phyloP scores from a whole-genome alignment of 2,113 vertebrate genomes.

The Tichodroma muraria region DNA sequence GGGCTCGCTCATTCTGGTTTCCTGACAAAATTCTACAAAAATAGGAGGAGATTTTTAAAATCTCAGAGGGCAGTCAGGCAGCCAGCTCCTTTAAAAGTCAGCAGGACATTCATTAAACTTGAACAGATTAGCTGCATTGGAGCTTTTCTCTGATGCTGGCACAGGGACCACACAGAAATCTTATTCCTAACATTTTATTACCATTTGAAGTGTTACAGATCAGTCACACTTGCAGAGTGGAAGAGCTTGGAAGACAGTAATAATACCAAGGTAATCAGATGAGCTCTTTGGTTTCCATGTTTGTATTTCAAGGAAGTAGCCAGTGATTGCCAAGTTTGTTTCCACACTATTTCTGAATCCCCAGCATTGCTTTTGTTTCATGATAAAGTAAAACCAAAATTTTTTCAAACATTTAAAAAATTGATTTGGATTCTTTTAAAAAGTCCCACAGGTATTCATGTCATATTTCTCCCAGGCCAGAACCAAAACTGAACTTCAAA shows the following conservation, averaged over 20 bases:
- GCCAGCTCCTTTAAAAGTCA: slow-evolving; percentile 33
- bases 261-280: not conserved
- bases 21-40: slow-evolving; percentile 37
- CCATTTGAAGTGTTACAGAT: not conserved
- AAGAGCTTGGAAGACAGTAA: not conserved
- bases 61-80: slow-evolving; percentile 6
- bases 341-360: not conserved
- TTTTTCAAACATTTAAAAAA: not conserved
- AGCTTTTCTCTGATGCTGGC: slow-evolving; percentile 23
- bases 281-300: not conserved
- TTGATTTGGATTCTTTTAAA: not conserved
- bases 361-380: not conserved
- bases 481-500: not conserved
- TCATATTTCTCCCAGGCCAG: not conserved
- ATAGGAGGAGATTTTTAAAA: slow-evolving; percentile 21
- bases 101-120: slow-evolving; percentile 42
- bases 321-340: not conserved
- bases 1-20: slow-evolving; percentile 33
- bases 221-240: not conserved
- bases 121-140: slow-evolving; percentile 12
- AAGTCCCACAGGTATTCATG: not conserved
- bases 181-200: slow-evolving; percentile 4
- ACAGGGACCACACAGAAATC: slow-evolving; percentile 41
- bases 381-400: not conserved
- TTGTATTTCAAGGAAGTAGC: not conserved